Conservation (phyloP, 2,888 invertebrate genomes). For the Cybosia mesomella region DNA sequence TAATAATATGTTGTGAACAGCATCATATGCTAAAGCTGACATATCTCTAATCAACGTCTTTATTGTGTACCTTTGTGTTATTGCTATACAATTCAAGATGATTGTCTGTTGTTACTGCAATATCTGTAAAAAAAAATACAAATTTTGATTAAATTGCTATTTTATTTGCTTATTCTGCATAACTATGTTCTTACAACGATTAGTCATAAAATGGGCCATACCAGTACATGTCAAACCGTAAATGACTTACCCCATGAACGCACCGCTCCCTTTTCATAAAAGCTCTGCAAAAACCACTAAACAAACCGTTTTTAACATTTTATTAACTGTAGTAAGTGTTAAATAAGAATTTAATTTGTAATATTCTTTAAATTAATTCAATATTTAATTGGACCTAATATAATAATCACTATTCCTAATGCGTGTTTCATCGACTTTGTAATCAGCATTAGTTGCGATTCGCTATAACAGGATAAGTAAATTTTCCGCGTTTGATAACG, state of each 20-base stretch:
- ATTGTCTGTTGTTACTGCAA: background rate
- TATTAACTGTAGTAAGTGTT: background rate
- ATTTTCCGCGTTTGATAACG: background rate
- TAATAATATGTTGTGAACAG: background rate
- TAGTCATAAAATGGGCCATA: background rate
- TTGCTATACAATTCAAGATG: background rate
- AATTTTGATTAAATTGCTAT: too few species aligned
- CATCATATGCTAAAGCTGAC: background rate
- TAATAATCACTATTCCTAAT: background rate
- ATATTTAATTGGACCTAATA: background rate
- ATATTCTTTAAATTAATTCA: too few species aligned
- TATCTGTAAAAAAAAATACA: background rate
- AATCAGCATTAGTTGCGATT: background rate
- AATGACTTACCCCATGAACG: slow-evolving; percentile 2
- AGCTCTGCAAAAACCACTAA: background rate
- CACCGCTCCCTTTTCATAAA: background rate
- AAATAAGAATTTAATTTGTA: background rate
- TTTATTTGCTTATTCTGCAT: background rate
- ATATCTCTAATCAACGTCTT: background rate
- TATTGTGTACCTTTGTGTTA: background rate
- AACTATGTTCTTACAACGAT: background rate
- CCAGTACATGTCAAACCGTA: background rate
- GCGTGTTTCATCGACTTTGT: background rate
- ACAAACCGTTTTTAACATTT: background rate
- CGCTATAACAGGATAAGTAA: background rate